phyloP scores from a whole-genome alignment of 2,797 vertebrate species.

The Megaceryle alcyon region DNA sequence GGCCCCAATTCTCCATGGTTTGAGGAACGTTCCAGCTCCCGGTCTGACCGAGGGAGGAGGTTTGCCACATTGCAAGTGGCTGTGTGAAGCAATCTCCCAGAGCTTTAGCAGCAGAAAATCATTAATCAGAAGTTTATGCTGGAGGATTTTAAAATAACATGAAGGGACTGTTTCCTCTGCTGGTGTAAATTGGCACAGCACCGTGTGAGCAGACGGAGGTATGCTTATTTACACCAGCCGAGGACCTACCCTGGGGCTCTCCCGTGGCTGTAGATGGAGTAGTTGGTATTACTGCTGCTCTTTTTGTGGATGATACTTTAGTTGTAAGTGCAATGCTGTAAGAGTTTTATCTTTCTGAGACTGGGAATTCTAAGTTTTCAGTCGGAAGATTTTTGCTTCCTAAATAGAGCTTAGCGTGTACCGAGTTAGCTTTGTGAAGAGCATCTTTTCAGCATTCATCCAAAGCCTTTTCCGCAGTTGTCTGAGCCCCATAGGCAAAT shows the following conservation, averaged over 20 bases:
- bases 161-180: not conserved
- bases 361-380: constrained; percentile 53
- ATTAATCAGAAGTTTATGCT: not conserved
- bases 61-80: constrained; percentile 22
- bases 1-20: not conserved
- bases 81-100: not conserved
- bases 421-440: constrained; percentile 52
- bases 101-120: constrained; percentile 38
- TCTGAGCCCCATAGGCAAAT: constrained; percentile 46
- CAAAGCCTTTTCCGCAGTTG: constrained; percentile 43
- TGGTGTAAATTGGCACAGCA: not conserved
- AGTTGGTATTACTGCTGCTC: not conserved
- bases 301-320: not conserved
- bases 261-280: rapidly evolving
- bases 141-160: not conserved
- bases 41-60: not conserved
- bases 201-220: not conserved
- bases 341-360: constrained; percentile 6
- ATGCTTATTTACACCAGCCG: not conserved
- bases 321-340: not conserved
- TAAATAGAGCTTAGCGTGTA: not conserved
- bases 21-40: constrained; percentile 4
- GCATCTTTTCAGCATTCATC: constrained; percentile 62
- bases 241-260: not conserved
- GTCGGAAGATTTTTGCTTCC: constrained; percentile 38